phyloP scores from a whole-genome alignment of 2,888 invertebrate genomes.

The Mechanitis messenoides region DNA sequence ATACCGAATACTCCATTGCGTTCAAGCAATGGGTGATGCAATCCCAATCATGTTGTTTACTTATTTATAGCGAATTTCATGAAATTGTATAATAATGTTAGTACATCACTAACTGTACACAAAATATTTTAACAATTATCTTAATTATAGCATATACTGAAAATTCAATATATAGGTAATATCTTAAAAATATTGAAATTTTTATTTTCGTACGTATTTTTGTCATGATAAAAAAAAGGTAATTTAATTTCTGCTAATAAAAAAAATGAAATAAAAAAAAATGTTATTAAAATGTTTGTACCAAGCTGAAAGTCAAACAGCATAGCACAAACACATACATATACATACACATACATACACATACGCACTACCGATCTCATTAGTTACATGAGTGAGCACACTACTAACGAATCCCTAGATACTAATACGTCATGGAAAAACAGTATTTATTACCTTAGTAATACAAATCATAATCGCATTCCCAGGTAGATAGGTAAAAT shows the following conservation, averaged over 20 bases:
- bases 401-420: conserved; percentile 21
- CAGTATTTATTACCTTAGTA: conserved; percentile 5
- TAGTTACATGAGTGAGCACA: conserved; percentile 25
- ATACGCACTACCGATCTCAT: conserved; percentile 26
- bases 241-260: no score
- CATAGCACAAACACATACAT: conserved; percentile 10
- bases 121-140: no score
- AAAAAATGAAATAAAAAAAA: no score
- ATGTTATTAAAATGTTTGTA: conserved; percentile 9
- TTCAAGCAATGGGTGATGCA: conserved; percentile 30
- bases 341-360: conserved; percentile 11
- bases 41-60: conserved; percentile 21
- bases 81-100: no score
- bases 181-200: no score
- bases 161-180: no score
- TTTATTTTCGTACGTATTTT: no score
- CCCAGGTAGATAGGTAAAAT: conserved; percentile 6
- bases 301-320: conserved; percentile 17
- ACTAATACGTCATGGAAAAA: conserved; percentile 10
- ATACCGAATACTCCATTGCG: conserved; percentile 17
- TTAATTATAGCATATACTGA: no score
- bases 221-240: no score
- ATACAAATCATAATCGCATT: conserved; percentile 14
- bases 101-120: no score
- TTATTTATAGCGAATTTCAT: not conserved